Base-by-base conservation (phyloP, 1,140 invertebrate genomes). In the Neocloeon triangulifer region DNA sequence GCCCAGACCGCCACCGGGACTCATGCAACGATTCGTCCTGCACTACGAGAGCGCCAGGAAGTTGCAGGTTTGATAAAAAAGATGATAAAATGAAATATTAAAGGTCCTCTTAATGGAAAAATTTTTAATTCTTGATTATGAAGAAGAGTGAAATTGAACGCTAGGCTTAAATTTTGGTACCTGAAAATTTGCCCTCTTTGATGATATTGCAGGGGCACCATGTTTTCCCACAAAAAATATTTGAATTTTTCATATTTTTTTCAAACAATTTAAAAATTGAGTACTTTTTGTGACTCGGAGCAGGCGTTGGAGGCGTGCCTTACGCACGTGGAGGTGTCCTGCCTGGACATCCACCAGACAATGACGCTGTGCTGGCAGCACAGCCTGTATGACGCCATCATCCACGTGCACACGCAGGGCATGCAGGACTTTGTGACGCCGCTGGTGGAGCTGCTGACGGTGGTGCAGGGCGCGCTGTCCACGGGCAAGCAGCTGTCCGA, bases 261-360 rank as follows among this genome's bases (percentile, higher is more conserved):
- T 7, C 15, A 20, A 19, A 6, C 20, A 15, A 20, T 36, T 37
- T 35, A 9, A n/a, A n/a, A n/a, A n/a, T n/a, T n/a, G 33, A n/a
- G 14, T 17, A 28, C 15, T 17, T 32, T 32, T 4, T 12, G 50
- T 58, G 41, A 48, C 63, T n/a, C n/a, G n/a, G n/a, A n/a, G 33
- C 58, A 69, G 47, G 62, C 64, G 27, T 55, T 92, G 9, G 81
- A 92, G 48, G 62, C 71, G 4, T 71, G 84, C 36, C 64, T 89
- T 21, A 65, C 86, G 5, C 70, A 80, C 43, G 52, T 92, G 18
- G 69, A 84, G 35, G 72, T 92, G 29, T 63, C 68, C 33, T 85
- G 74, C 40, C 52, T 94, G 17, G 86, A 94, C 55, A 67, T 94
- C 26, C 79, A 92, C 51, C 81, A 91, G 53, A 72, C 74, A 13